Evolutionary conservation across 2,113 vertebrate species (phyloP), one percentile per base, ranked within the genome.

Genomic region (Riparia riparia): DNA sequence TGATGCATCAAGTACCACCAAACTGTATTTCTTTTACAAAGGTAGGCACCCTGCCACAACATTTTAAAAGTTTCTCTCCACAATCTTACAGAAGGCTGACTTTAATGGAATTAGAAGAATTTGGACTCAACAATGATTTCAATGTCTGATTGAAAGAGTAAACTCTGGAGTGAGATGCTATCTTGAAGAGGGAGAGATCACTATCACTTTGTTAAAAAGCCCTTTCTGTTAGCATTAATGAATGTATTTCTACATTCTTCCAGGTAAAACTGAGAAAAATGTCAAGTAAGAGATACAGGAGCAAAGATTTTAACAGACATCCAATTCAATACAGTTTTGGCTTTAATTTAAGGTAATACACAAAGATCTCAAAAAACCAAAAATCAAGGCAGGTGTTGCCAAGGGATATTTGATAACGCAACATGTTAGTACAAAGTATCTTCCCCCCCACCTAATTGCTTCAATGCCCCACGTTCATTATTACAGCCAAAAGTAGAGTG

Each of bases 81-180:
- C 37, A 85, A 60, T 69, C 39, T 18, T 57, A 64, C 12, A 86
- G 86, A 84, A 91, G 64, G 45, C 82, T 78, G 56, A 80, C 66
- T 80, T 74, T 71, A 84, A 79, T 91, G 45, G 92, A 96, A 97
- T 96, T 95, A 89, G 66, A 98, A 79, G 80, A 95, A 97, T 96
- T 96, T 82, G 74, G 73, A 92, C 94, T 72, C 64, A 73, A 96
- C 90, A 96, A 95, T 85, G 68, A 97, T 92, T 95, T 95, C 86
- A 93, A 89, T 50, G 81, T 95, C 86, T 94, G 68, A 86, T 42
- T 90, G 87, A 96, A 97, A 94, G 95, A 95, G 81, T n/a, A 94
- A 96, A 78, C 90, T 96, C 53, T 32, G 50, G 70, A 96, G 54
- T 4, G 73, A 92, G 84, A 94, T 82, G 65, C 41, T 96, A 84